A percentile compares a stretch with the other conserved stretches of the same genome.
phyloP scores from a whole-genome alignment of 2,888 invertebrate species.

The Catotricha subobsoleta region DNA sequence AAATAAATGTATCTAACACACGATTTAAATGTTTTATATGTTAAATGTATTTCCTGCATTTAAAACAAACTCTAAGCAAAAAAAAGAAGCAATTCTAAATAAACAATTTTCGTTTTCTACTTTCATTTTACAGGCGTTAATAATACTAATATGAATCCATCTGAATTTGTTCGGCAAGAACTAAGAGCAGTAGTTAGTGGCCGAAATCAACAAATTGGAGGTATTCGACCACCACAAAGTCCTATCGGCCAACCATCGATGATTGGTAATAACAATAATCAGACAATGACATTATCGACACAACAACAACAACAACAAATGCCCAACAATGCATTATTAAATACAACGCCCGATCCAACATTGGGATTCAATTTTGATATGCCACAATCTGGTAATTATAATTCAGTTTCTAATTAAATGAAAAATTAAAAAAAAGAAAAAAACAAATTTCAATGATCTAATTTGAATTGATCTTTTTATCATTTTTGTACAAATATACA shows the following conservation, averaged over 20 bases:
- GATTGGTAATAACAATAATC: conserved; percentile 23
- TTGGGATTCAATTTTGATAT: conserved; percentile 26
- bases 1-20: too few species aligned
- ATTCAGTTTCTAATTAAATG: neutral
- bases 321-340: conserved; percentile 21
- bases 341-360: conserved; percentile 26
- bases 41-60: too few species aligned
- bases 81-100: too few species aligned
- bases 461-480: neutral
- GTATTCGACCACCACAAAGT: conserved; percentile 36
- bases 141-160: conserved; percentile 42
- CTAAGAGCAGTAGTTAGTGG: conserved; percentile 76
- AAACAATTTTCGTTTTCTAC: neutral
- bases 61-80: too few species aligned
- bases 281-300: conserved; percentile 12
- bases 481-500: neutral
- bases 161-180: conserved; percentile 84
- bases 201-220: conserved; percentile 38
- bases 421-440: neutral
- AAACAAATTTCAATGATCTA: neutral
- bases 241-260: conserved; percentile 29
- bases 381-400: conserved; percentile 22
- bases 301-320: conserved; percentile 13
- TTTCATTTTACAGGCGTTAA: conserved; percentile 22
- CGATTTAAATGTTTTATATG: too few species aligned